A percentile compares a stretch with the other conserved stretches of the same genome.
Conservation (phyloP, 2,113 vertebrate genomes). For the Galeopterus variegatus region DNA sequence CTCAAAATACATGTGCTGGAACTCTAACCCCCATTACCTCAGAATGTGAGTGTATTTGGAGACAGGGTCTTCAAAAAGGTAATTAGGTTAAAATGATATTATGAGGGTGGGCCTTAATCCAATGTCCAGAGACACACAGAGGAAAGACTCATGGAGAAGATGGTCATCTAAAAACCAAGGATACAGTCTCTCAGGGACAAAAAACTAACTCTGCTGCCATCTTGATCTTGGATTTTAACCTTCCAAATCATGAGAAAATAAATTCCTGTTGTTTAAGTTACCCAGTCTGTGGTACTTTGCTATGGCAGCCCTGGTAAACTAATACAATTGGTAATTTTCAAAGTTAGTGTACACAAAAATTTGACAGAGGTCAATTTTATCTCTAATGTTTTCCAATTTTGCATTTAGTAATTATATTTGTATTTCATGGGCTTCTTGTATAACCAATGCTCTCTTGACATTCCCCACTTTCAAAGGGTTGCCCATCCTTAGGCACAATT, state of each 20-base stretch:
- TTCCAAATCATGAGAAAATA: background rate
- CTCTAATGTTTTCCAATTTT: background rate
- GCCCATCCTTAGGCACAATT: background rate
- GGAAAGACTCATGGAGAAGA: background rate
- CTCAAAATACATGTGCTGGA: background rate
- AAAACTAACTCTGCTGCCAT: background rate
- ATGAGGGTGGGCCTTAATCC: background rate
- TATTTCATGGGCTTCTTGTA: background rate
- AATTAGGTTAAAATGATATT: background rate
- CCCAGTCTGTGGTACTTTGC: background rate
- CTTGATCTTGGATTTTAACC: background rate
- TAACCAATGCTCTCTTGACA: background rate
- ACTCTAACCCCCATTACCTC: background rate
- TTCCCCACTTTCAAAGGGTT: background rate
- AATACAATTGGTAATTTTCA: background rate
- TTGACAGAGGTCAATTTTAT: background rate
- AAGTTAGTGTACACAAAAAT: background rate
- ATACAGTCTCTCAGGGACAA: background rate
- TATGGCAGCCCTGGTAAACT: background rate
- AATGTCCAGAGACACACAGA: background rate
- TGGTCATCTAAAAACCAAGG: background rate
- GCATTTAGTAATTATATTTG: background rate
- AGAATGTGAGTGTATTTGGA: background rate
- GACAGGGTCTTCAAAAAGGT: background rate
- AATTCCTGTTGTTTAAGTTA: background rate